Base-by-base conservation (phyloP, 2,113 vertebrate genomes). In the Pandion haliaetus region DNA sequence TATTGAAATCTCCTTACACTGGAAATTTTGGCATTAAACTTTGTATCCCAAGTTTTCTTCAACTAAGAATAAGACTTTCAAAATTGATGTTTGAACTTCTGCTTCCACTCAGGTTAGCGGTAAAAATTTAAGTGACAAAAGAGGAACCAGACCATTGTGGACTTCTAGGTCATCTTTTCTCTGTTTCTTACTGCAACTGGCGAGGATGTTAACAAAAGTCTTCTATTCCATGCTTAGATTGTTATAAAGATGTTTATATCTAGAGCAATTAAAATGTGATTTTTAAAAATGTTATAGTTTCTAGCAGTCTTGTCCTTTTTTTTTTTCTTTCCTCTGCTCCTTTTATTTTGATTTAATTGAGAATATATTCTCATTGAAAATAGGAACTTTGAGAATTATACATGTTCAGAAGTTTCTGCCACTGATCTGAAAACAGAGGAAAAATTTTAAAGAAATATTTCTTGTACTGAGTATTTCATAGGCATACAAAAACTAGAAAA, bases 241-340 rank as follows among this genome's bases (percentile, higher is more conserved):
- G 23, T 73, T 57, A 5, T 28, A 77, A 61, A 32, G 52, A 86
- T 73, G 18, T 12, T 38, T 34, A 7, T 44, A 31, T 17, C 3
- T 65, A 83, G 5, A 86, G 3, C 4, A 83, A 76, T 62, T 70
- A 5, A 52, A 70, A 54, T 3, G 3, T 44, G 6, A 5, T 28
- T 76, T 81, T 71, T 17, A 55, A 65, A 52, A 12, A 44, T 36
- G 5, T 6, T 59, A 44, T 29, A 3, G 2, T 10, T 92, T 57
- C 44, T 74, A 29, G 15, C 4, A 49, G 7, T n/a, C 17, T 44
- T 0, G 0, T 58, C 2, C 1, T 4, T 34, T 21, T 20, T 23
- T 40, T 0, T 10, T 8, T 26, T 18, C 11, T 19, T 4, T n/a
- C 25, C 14, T 52, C n/a, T 19, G 5, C 23, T 54, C 16, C 9